phyloP scores from a whole-genome alignment of 2,888 invertebrate species.

The Dendrolimus houi region DNA sequence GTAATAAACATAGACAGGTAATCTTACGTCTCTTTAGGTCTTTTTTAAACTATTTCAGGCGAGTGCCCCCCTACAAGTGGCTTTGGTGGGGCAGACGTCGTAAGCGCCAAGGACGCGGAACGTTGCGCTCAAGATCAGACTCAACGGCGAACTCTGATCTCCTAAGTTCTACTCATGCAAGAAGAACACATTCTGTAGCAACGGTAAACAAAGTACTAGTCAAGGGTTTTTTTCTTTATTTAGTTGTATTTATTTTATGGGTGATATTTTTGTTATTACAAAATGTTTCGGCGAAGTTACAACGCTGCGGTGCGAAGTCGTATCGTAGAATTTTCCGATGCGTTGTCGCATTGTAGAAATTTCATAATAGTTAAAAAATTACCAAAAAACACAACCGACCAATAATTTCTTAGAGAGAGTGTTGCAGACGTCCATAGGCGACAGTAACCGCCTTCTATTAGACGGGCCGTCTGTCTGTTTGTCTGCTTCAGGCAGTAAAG shows the following conservation, averaged over 20 bases:
- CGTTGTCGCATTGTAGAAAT: too few relatives aligned
- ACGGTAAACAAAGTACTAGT: constrained; percentile 29
- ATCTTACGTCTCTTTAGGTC: background rate
- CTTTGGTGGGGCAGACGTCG: constrained; percentile 62
- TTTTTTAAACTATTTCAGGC: constrained; percentile 43
- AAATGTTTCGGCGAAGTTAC: too few relatives aligned
- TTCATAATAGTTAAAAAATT: too few relatives aligned
- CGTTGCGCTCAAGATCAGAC: constrained; percentile 62
- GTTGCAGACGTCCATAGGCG: too few relatives aligned
- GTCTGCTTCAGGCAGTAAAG: too few relatives aligned
- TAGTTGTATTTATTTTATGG: background rate
- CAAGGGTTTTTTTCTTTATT: background rate
- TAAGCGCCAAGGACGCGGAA: constrained; percentile 46
- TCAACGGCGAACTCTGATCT: constrained; percentile 73
- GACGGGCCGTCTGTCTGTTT: too few relatives aligned
- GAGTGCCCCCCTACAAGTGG: constrained; percentile 82
- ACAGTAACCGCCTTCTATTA: too few relatives aligned
- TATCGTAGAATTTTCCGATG: too few relatives aligned
- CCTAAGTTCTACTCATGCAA: constrained; percentile 65
- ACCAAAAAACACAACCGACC: too few relatives aligned
- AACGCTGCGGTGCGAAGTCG: too few relatives aligned
- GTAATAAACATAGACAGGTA: background rate
- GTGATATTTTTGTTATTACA: too few relatives aligned
- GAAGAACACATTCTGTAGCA: constrained; percentile 59
- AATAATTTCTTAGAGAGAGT: too few relatives aligned